Conservation (phyloP, 2,888 invertebrate species). For the Rhabditophanes sp. region DNA sequence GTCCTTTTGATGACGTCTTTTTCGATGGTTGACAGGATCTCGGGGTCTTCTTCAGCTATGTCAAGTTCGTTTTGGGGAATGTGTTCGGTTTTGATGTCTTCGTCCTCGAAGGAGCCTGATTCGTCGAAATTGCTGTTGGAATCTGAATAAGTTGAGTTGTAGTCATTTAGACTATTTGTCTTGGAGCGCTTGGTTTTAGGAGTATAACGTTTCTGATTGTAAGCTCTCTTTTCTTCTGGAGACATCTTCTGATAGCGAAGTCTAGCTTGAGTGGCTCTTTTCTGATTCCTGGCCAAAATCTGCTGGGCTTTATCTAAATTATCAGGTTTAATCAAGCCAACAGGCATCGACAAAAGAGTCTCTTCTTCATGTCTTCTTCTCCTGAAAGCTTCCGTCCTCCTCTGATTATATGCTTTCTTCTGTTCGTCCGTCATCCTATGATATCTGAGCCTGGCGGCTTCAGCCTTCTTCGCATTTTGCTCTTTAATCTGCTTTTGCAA, state of each 20-base stretch:
- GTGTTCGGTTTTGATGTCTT: too few relatives aligned
- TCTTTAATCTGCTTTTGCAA: slow-evolving; percentile 31
- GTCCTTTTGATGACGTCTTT: slow-evolving; percentile 38
- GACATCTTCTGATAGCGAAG: slow-evolving; percentile 15
- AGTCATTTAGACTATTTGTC: too few relatives aligned
- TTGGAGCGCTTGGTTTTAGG: slow-evolving; percentile 39
- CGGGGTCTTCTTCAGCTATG: slow-evolving; percentile 32
- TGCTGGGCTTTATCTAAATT: slow-evolving; percentile 40
- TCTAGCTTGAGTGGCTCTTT: slow-evolving; percentile 37
- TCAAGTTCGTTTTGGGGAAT: too few relatives aligned
- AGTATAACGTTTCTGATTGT: slow-evolving; percentile 21
- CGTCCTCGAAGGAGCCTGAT: too few relatives aligned
- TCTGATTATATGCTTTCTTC: slow-evolving; percentile 38
- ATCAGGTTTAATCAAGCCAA: slow-evolving; percentile 40
- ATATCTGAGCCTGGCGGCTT: slow-evolving; percentile 30
- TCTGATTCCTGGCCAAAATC: slow-evolving; percentile 39
- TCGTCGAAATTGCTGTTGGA: too few relatives aligned
- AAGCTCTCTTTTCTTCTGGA: slow-evolving; percentile 8
- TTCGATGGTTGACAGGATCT: slow-evolving; percentile 33
- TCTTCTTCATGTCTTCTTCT: slow-evolving; percentile 39
- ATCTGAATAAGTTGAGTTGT: too few relatives aligned
- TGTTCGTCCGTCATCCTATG: slow-evolving; percentile 41
- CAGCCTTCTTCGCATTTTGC: slow-evolving; percentile 39
- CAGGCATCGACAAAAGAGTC: slow-evolving; percentile 39
- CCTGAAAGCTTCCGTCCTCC: slow-evolving; percentile 37